Evolutionary conservation across 1,140 invertebrate species (phyloP).

Genomic region (Formica selysi): DNA sequence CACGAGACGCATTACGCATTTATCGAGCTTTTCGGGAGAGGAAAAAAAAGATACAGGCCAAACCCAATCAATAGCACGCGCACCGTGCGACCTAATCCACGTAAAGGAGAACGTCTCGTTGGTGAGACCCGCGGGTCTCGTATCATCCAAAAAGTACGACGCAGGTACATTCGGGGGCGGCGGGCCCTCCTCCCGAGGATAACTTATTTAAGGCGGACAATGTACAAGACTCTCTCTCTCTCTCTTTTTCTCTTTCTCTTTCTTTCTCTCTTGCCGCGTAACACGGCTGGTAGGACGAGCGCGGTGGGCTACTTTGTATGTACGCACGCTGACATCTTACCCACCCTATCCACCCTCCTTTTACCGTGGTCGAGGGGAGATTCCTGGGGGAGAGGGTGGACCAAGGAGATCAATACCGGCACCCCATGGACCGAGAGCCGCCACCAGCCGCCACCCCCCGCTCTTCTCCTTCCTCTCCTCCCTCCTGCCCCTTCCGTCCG

Average conservation of each 20-base stretch:
- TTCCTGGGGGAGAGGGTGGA: conserved; percentile 72
- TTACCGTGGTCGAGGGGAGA: conserved; percentile 72
- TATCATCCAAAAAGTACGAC: conserved; percentile 62
- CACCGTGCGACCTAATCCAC: conserved; percentile 51
- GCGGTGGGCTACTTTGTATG: conserved; percentile 85
- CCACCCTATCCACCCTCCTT: conserved; percentile 80
- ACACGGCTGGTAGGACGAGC: conserved; percentile 61
- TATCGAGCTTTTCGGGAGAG: neutral
- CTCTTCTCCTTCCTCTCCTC: neutral
- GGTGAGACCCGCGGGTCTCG: conserved; percentile 49
- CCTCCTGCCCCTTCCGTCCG: conserved; percentile 64
- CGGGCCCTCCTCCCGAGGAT: conserved; percentile 44
- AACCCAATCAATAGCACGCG: conserved; percentile 55
- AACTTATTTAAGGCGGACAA: conserved; percentile 76
- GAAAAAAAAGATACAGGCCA: neutral
- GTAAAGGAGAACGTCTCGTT: conserved; percentile 19
- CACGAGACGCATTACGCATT: conserved; percentile 42
- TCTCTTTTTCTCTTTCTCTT: neutral
- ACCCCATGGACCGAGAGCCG: conserved; percentile 83
- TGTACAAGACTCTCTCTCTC: conserved; percentile 64
- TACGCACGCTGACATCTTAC: conserved; percentile 86
- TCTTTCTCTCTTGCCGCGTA: conserved; percentile 45
- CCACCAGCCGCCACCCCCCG: conserved; percentile 65
- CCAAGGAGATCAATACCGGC: conserved; percentile 82
- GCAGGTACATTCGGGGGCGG: conserved; percentile 26